phyloP scores from a whole-genome alignment of 2,888 invertebrate species.

The Drosophila birchii region DNA sequence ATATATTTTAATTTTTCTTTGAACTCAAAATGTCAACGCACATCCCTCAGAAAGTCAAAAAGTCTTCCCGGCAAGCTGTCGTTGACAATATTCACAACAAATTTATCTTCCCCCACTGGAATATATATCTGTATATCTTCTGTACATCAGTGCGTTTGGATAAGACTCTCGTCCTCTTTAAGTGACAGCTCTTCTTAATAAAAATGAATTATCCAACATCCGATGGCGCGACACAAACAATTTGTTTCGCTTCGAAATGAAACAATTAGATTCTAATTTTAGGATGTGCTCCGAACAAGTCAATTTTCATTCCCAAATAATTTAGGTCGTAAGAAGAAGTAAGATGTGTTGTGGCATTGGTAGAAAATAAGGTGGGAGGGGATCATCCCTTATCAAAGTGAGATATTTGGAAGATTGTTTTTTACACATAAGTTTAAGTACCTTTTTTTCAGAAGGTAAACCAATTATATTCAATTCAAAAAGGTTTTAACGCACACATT shows the following conservation, averaged over 20 bases:
- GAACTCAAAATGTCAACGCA: slow-evolving; percentile 22
- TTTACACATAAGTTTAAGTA: no score
- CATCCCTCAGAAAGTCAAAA: slow-evolving; percentile 14
- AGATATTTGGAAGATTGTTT: background rate
- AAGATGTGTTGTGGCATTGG: slow-evolving; percentile 5
- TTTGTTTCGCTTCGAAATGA: slow-evolving; percentile 34
- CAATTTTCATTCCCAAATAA: slow-evolving; percentile 28
- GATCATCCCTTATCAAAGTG: slow-evolving; percentile 14
- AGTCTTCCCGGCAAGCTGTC: slow-evolving; percentile 33
- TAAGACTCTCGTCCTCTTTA: slow-evolving; percentile 30
- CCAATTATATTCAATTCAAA: no score
- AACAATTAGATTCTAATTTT: slow-evolving; percentile 42
- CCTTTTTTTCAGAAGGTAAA: no score
- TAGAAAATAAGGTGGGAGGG: slow-evolving; percentile 10
- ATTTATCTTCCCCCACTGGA: slow-evolving; percentile 36
- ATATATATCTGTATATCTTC: background rate
- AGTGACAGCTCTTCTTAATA: slow-evolving; percentile 42
- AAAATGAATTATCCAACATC: slow-evolving; percentile 46
- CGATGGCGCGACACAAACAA: slow-evolving; percentile 34
- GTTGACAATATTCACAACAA: slow-evolving; percentile 24
- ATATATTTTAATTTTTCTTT: slow-evolving; percentile 7
- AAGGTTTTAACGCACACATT: no score
- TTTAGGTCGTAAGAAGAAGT: slow-evolving; percentile 4
- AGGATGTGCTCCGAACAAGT: slow-evolving; percentile 22
- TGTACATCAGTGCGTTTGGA: slow-evolving; percentile 14